Base-by-base conservation (phyloP, 2,113 vertebrate species). In the Rattus norvegicus region DNA sequence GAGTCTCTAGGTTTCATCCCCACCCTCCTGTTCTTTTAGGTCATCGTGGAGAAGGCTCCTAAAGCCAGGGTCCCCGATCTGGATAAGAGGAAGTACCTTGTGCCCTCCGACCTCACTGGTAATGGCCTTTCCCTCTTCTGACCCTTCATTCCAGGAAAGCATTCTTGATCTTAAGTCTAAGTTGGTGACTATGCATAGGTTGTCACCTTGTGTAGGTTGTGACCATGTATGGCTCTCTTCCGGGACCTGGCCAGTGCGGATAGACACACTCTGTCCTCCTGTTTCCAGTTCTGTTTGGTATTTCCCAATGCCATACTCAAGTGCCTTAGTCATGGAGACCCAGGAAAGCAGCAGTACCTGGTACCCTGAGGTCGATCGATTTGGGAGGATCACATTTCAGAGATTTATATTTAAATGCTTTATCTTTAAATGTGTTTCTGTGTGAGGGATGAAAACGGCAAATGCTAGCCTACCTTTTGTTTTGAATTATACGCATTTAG, bases 61-160 rank as follows among this genome's bases (percentile, higher is more conserved):
- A 99, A 99, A 98, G 99, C 99, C 96, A 99, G 99, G 97, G 99
- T 99, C 87, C 99, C 99, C 22, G 99, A 99, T 70, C 98, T 99
- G 98, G 99, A 99, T 98, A 99, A 99, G 98, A 99, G 99, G 98
- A 99, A 99, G 98, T 99, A 99, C 80, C 98, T 99, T 0, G 99
- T 99, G 96, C 99, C 99, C 97, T 99, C 99, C 52, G 99, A 99
- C 97, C 99, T 99, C 97, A 99, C 99, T 97, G 99, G 99, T 99
- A 98, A 99, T n/a, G 70, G 2, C 13, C 56, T 75, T 43, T 59
- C 0, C 43, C 20, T 87, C 26, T 47, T 86, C n/a, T 84, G 13
- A 47, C 73, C 39, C 36, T 43, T 49, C 13, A 70, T 94, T 43
- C 65, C 9, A 2, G 7, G 75, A 20, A 13, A 94, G 9, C 43